Evolutionary conservation across 2,797 vertebrate genomes (phyloP).

Genomic region (Columba guinea): DNA sequence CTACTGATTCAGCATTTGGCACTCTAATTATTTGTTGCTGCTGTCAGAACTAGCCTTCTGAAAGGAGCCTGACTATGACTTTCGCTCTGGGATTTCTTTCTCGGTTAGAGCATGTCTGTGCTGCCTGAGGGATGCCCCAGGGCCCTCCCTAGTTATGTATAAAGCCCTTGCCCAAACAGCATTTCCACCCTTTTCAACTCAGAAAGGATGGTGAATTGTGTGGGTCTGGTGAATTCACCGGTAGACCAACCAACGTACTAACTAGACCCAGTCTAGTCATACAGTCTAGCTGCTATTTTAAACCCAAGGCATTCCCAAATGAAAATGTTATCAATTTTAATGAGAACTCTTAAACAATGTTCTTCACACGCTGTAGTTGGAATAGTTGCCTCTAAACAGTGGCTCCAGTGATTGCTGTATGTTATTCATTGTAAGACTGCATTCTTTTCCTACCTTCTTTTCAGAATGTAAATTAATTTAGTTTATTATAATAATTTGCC

Average conservation of each 20-base stretch:
- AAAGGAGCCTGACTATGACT: background rate
- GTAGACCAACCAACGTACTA: background rate
- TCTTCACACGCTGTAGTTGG: background rate
- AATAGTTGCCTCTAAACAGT: background rate
- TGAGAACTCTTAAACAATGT: background rate
- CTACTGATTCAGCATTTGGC: background rate
- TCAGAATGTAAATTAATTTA: constrained; percentile 12
- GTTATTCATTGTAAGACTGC: background rate
- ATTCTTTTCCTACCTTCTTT: background rate
- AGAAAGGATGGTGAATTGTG: background rate
- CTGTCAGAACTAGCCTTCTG: background rate
- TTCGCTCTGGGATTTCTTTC: background rate
- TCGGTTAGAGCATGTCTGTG: background rate
- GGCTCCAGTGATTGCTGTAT: background rate
- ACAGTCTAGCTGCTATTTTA: background rate
- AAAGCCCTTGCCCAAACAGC: background rate
- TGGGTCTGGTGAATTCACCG: background rate
- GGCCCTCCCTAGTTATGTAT: background rate
- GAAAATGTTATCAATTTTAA: background rate
- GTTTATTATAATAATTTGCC: background rate
- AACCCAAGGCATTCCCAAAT: background rate
- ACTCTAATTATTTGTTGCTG: background rate
- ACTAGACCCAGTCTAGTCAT: background rate
- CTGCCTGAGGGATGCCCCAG: background rate
- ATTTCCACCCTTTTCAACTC: background rate